These are phyloP conservation scores for Pithys albifrons DNA, from an alignment of 2,113 vertebrate species.

Conservation along the genomic window DNA sequence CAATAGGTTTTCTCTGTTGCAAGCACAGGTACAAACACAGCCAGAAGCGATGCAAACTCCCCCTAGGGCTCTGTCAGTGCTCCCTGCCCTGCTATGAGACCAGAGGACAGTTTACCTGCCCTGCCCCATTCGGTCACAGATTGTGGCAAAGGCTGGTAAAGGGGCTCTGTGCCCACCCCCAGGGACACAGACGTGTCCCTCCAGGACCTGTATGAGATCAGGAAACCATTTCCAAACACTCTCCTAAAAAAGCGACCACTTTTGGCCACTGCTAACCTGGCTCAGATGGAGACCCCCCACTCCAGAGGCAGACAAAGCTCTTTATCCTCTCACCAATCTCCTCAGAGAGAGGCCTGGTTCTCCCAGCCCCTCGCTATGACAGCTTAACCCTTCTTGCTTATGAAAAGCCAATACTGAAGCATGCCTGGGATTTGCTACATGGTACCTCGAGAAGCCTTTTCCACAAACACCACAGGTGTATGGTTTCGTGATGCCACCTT, in stretches of 20 bases:
- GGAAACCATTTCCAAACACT: neutral
- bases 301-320: constrained; percentile 11
- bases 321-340: constrained; percentile 29
- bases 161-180: neutral
- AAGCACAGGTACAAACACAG: neutral
- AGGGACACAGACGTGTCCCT: neutral
- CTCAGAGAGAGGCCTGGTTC: constrained; percentile 12
- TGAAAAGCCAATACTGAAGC: constrained; percentile 55
- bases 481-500: constrained; percentile 96
- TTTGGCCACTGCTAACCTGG: neutral
- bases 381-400: constrained; percentile 28
- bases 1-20: neutral
- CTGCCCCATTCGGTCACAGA: neutral
- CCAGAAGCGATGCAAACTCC: constrained; percentile 13
- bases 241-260: neutral
- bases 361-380: constrained; percentile 29
- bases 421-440: constrained; percentile 65
- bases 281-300: constrained; percentile 12
- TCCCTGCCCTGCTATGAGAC: neutral
- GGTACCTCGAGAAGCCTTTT: constrained; percentile 98
- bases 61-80: neutral
- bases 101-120: neutral
- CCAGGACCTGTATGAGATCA: neutral
- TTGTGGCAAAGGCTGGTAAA: neutral
- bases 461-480: constrained; percentile 98